Conservation (phyloP, 2,113 vertebrate genomes). For the Paradoxurus hermaphroditus region DNA sequence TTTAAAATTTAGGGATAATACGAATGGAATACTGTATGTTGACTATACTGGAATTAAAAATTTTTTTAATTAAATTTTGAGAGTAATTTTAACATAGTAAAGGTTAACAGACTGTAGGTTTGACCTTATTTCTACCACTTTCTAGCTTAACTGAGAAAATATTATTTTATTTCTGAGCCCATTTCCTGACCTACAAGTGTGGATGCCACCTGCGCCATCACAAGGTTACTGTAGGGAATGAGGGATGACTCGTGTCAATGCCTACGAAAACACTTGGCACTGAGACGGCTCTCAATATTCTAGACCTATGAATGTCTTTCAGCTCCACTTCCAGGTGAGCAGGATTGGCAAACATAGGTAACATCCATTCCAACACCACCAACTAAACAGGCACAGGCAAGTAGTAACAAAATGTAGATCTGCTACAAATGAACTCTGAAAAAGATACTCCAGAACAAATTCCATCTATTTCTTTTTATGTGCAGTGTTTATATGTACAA, state of each 20-base stretch:
- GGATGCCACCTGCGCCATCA: background rate
- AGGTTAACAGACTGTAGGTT: background rate
- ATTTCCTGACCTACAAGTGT: background rate
- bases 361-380: background rate
- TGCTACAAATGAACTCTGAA: background rate
- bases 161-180: background rate
- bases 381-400: background rate
- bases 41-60: background rate
- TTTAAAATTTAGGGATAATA: background rate
- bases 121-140: background rate
- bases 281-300: background rate
- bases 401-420: background rate
- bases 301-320: background rate
- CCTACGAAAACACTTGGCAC: background rate
- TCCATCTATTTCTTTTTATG: background rate
- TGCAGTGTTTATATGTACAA: background rate
- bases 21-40: background rate
- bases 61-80: background rate
- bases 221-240: background rate
- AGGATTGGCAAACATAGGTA: background rate
- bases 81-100: background rate
- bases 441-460: background rate
- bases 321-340: background rate
- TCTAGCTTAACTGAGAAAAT: background rate
- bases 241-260: background rate